Percentiles rank a stretch among this genome's conserved stretches.
Evolutionary conservation across 2,888 invertebrate genomes (phyloP).

Genomic region (Galerucella pusilla): DNA sequence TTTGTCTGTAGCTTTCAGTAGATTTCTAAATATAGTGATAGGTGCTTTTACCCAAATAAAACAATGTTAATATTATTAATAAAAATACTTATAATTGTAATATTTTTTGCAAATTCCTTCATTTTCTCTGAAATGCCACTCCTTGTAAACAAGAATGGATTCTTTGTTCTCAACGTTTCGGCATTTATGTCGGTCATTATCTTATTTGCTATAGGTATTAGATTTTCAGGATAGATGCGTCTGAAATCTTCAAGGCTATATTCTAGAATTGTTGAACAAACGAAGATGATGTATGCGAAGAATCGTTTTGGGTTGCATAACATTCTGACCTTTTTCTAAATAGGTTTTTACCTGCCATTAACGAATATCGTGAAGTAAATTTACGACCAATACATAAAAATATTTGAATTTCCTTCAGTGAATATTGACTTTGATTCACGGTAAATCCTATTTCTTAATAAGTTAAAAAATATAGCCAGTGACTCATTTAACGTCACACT

Average conservation of each 20-base stretch:
- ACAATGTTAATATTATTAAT: too few relatives aligned
- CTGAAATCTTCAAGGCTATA: slow-evolving; percentile 1
- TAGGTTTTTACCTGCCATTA: neutral
- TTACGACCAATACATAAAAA: neutral
- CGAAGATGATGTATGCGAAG: neutral
- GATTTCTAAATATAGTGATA: too few relatives aligned
- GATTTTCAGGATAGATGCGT: slow-evolving; percentile 7
- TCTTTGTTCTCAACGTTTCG: neutral
- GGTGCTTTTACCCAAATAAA: too few relatives aligned
- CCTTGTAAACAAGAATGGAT: neutral
- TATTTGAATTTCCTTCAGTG: neutral
- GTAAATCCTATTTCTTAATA: neutral
- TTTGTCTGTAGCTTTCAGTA: too few relatives aligned
- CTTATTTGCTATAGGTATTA: neutral
- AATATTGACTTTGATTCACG: neutral
- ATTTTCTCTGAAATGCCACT: too few relatives aligned
- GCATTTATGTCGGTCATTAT: neutral
- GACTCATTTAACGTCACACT: neutral
- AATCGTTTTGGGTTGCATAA: slow-evolving; percentile 3
- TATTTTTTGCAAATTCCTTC: too few relatives aligned
- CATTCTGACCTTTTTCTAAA: slow-evolving; percentile 12
- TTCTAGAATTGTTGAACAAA: slow-evolving; percentile 1
- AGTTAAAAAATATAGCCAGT: neutral
- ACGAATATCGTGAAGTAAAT: neutral
- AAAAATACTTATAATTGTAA: too few relatives aligned